phyloP scores from a whole-genome alignment of 2,797 vertebrate species.

The Echeneis naucrates region DNA sequence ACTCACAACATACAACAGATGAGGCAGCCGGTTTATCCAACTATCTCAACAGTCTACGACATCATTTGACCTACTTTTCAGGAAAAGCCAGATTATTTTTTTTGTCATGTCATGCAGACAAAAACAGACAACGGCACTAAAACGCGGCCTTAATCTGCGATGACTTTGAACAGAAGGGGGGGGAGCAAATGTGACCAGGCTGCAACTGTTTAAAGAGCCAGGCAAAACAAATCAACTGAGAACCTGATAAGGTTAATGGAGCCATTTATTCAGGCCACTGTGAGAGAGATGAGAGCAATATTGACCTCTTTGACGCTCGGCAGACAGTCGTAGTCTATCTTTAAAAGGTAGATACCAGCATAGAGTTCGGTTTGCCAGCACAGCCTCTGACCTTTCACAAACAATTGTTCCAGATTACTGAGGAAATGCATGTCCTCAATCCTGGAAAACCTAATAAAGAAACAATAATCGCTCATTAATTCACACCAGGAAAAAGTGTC shows the following conservation, averaged over 20 bases:
- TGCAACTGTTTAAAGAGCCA: not conserved
- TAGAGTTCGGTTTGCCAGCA: not conserved
- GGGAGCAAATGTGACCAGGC: not conserved
- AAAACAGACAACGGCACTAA: slow-evolving; percentile 15
- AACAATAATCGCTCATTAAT: slow-evolving; percentile 29
- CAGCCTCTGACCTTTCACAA: slow-evolving; percentile 29
- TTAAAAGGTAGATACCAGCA: not conserved
- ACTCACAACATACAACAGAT: not conserved
- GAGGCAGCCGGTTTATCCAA: slow-evolving; percentile 35
- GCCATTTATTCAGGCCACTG: slow-evolving; percentile 9
- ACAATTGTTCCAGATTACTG: slow-evolving; percentile 56
- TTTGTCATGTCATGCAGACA: slow-evolving; percentile 36
- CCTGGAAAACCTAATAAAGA: slow-evolving; percentile 24
- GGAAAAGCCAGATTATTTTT: slow-evolving; percentile 66
- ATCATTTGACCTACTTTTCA: slow-evolving; percentile 75
- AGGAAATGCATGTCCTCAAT: slow-evolving; percentile 37
- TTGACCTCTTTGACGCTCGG: slow-evolving; percentile 3
- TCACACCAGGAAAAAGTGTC: not conserved
- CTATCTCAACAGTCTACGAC: slow-evolving; percentile 18
- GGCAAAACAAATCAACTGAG: slow-evolving; percentile 12
- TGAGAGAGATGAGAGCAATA: not conserved
- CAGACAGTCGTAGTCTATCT: slow-evolving; percentile 14
- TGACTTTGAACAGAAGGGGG: slow-evolving; percentile 19
- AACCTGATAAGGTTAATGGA: slow-evolving; percentile 2
- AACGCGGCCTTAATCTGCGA: slow-evolving; percentile 14